These are phyloP conservation scores for Mionectes macconnelli DNA, from an alignment of 2,113 vertebrate species.

Conservation along the genomic window DNA sequence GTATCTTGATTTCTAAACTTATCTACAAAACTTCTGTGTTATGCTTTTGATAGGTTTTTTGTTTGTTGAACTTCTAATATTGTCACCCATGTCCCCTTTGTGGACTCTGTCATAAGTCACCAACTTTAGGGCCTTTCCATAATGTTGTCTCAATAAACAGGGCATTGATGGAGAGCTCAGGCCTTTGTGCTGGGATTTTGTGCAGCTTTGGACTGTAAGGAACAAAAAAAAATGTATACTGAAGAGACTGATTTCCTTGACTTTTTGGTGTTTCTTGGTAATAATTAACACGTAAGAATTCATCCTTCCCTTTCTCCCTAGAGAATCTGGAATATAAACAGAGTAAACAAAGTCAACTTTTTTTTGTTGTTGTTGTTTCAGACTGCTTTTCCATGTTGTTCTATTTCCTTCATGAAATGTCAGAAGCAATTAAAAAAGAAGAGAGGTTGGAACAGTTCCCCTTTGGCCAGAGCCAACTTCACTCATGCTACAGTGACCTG, in stretches of 20 bases:
- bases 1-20: not conserved
- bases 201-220: not conserved
- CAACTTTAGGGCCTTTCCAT: not conserved
- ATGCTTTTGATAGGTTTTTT: not conserved
- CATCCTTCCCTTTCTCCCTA: not conserved
- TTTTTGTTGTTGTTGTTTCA: not conserved
- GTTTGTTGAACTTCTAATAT: not conserved
- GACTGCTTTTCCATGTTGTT: not conserved
- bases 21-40: not conserved
- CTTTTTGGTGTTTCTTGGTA: not conserved
- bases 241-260: not conserved
- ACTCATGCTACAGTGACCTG: conserved; percentile 35
- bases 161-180: not conserved
- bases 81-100: not conserved
- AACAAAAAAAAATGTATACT: not conserved
- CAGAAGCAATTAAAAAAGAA: conserved; percentile 41
- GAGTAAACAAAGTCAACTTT: not conserved
- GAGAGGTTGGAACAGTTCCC: conserved; percentile 15
- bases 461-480: not conserved
- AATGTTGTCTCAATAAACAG: not conserved
- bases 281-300: not conserved
- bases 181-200: not conserved
- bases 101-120: not conserved
- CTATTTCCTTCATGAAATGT: conserved; percentile 33
- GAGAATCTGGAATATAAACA: not conserved